Conservation (phyloP, 2,113 vertebrate species). For the Phylloscopus whistleri region DNA sequence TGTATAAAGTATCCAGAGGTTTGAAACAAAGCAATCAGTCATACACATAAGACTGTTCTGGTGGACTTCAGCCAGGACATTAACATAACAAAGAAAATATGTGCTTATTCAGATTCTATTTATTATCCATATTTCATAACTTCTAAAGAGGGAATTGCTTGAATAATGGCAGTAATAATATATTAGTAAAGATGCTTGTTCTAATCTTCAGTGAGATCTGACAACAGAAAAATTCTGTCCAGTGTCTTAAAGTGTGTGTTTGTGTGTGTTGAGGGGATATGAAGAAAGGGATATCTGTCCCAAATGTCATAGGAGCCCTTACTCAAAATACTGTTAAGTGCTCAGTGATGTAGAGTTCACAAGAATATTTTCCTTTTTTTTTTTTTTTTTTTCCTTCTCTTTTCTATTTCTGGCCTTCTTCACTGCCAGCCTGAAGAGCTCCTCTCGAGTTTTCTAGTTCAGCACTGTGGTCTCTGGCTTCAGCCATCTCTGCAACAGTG, state of each 20-base stretch:
- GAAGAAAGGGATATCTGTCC: neutral
- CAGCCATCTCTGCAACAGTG: neutral
- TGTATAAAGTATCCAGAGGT: neutral
- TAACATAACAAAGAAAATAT: conserved; percentile 55
- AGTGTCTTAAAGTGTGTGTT: neutral
- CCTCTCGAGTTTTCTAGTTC: neutral
- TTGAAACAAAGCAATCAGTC: neutral
- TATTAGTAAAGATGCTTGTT: neutral
- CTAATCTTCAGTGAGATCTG: neutral
- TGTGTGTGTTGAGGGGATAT: neutral
- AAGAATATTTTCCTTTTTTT: neutral
- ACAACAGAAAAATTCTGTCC: neutral
- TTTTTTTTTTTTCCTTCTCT: neutral
- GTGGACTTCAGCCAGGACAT: conserved; percentile 11
- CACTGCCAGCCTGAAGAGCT: neutral
- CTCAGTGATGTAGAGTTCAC: neutral
- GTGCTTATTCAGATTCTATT: conserved; percentile 10
- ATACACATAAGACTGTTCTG: neutral
- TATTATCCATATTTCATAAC: conserved; percentile 18
- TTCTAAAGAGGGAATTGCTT: conserved; percentile 7
- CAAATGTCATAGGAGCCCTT: neutral
- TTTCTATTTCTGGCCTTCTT: neutral
- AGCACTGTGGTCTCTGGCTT: neutral
- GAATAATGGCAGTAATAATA: neutral
- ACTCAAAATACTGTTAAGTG: neutral